phyloP scores from a whole-genome alignment of 2,888 invertebrate genomes.

The Globia sparganii region DNA sequence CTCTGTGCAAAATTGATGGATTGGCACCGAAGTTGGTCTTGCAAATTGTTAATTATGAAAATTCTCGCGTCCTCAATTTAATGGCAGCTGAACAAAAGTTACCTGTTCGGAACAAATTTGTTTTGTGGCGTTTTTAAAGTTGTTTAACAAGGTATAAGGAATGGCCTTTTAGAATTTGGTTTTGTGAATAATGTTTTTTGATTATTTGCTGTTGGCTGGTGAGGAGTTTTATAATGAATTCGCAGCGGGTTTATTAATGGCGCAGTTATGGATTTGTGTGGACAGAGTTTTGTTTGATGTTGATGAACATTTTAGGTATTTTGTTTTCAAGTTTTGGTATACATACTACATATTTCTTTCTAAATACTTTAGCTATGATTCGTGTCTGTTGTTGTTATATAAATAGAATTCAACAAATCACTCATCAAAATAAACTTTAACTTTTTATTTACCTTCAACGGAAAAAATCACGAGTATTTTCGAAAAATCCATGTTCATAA shows the following conservation, averaged over 20 bases:
- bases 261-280: background rate
- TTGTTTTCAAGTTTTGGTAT: background rate
- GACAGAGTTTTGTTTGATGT: slow-evolving; percentile 4
- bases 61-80: slow-evolving; percentile 74
- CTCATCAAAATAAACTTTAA: too few relatives aligned
- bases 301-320: background rate
- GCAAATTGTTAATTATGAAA: slow-evolving; percentile 86
- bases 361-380: background rate
- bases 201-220: slow-evolving; percentile 46
- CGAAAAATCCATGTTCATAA: background rate
- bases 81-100: slow-evolving; percentile 70
- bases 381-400: background rate
- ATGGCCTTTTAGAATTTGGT: slow-evolving; percentile 54
- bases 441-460: too few relatives aligned
- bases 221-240: slow-evolving; percentile 45
- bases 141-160: slow-evolving; percentile 62
- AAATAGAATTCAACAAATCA: too few relatives aligned
- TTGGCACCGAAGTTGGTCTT: slow-evolving; percentile 82
- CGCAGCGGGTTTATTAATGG: slow-evolving; percentile 29
- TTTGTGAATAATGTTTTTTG: slow-evolving; percentile 57
- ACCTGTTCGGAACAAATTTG: slow-evolving; percentile 73
- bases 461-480: background rate
- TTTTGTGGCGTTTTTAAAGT: slow-evolving; percentile 72
- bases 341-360: background rate
- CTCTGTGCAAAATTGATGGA: slow-evolving; percentile 81